Percentiles rank a stretch among this genome's conserved stretches.
These are phyloP conservation scores for Malurus alboscapulatus DNA, from an alignment of 2,113 vertebrate species.

Conservation along the genomic window DNA sequence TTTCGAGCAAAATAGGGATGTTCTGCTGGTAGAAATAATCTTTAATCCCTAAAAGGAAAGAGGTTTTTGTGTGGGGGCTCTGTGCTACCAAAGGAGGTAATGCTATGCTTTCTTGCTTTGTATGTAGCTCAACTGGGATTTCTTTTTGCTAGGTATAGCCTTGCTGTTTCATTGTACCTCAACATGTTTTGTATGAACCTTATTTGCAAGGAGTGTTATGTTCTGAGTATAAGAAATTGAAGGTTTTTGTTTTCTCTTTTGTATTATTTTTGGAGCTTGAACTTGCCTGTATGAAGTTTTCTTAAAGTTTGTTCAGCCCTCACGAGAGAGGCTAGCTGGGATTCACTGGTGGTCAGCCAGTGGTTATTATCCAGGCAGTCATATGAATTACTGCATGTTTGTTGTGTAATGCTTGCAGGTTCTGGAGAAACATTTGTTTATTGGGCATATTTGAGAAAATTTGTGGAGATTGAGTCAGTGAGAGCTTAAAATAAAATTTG, in stretches of 20 bases:
- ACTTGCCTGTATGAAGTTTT: background rate
- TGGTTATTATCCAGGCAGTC: background rate
- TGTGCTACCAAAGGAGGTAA: background rate
- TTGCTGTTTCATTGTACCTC: background rate
- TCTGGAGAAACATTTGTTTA: background rate
- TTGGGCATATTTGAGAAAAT: background rate
- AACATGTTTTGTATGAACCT: background rate
- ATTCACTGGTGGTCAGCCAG: background rate
- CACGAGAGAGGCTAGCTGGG: background rate
- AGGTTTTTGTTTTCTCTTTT: background rate
- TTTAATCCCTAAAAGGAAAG: background rate
- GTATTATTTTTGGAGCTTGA: background rate
- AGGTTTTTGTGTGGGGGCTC: background rate
- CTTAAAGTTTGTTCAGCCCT: background rate
- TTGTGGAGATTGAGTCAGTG: background rate
- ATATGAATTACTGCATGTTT: background rate
- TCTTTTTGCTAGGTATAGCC: background rate
- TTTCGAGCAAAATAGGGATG: rapidly evolving
- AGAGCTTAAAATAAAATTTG: background rate
- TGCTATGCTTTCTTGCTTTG: background rate
- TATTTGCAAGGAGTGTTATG: background rate
- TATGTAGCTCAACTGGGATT: background rate
- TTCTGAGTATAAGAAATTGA: background rate
- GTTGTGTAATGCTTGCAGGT: background rate
- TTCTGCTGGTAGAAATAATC: background rate